Percentiles rank a stretch among this genome's conserved stretches.
Conservation (phyloP, 1,140 invertebrate genomes). For the Babylonia areolata region DNA sequence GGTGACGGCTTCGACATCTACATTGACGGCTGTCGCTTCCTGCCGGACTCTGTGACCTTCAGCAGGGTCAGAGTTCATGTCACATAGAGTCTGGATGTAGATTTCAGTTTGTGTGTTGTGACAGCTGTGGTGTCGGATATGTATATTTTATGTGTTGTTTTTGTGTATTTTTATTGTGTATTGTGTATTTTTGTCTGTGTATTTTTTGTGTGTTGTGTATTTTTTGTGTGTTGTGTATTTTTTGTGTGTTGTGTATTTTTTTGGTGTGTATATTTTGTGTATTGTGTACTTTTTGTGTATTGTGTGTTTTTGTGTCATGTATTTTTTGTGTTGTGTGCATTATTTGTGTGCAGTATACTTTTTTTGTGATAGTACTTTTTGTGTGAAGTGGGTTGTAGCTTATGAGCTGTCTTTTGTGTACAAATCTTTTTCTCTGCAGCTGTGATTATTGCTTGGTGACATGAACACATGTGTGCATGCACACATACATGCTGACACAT, state of each 20-base stretch:
- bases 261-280: background rate
- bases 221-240: background rate
- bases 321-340: background rate
- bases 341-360: background rate
- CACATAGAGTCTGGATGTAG: background rate
- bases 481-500: background rate
- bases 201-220: background rate
- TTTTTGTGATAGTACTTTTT: background rate
- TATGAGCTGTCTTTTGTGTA: too few species aligned
- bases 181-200: background rate
- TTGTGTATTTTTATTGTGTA: background rate
- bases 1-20: constrained; percentile 75
- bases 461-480: background rate
- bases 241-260: background rate
- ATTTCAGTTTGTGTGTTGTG: background rate
- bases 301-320: too few species aligned
- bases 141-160: background rate
- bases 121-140: background rate
- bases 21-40: constrained; percentile 70
- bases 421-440: too few species aligned
- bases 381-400: too few species aligned
- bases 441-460: background rate
- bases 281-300: background rate
- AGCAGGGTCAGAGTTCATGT: constrained; percentile 60
- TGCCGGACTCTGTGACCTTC: constrained; percentile 73